Evolutionary conservation across 2,797 vertebrate genomes (phyloP).

Genomic region (Diceros bicornis): DNA sequence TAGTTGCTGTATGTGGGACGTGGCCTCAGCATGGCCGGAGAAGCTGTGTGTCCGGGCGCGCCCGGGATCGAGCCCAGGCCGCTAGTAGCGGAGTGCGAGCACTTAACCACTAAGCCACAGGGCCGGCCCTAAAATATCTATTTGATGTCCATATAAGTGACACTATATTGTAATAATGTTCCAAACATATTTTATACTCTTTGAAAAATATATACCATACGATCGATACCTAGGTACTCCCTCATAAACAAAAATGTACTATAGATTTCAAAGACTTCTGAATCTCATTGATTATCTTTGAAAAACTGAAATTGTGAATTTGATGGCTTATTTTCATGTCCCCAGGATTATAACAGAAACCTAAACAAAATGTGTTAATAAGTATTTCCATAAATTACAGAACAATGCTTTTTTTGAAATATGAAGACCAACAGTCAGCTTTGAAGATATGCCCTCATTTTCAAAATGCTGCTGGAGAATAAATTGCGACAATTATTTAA

Average conservation of each 20-base stretch:
- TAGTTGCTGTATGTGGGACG: too few relatives aligned
- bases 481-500: constrained; percentile 42
- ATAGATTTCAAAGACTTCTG: not conserved
- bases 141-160: not conserved
- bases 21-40: too few relatives aligned
- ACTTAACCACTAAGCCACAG: too few relatives aligned
- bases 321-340: not conserved
- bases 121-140: not conserved
- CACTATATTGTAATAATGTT: not conserved
- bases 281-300: not conserved
- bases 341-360: not conserved
- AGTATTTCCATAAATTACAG: not conserved
- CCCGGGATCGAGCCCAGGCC: too few relatives aligned
- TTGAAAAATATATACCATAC: not conserved
- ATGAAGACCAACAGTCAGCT: not conserved
- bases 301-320: not conserved
- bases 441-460: not conserved
- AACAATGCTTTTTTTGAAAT: not conserved
- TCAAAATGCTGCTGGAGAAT: not conserved
- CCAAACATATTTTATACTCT: not conserved
- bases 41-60: too few relatives aligned
- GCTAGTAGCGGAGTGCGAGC: too few relatives aligned
- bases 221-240: rapidly evolving
- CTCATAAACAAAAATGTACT: not conserved
- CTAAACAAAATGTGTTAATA: not conserved